Percentiles rank a stretch among this genome's conserved stretches.
Evolutionary conservation across 1,140 invertebrate species (phyloP).

Genomic region (Copidosoma floridanum): DNA sequence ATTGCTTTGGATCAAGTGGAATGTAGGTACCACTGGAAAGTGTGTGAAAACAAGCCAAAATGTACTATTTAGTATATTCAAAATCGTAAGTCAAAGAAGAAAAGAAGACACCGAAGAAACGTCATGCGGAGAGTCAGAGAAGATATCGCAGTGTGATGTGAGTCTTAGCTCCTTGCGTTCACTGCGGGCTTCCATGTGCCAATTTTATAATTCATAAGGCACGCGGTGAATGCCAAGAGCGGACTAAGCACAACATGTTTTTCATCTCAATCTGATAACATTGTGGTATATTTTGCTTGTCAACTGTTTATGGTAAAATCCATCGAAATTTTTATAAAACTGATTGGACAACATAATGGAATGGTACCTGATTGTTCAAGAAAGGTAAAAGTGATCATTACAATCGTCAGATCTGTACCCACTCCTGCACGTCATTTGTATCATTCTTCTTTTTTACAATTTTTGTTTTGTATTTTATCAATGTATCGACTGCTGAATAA

Average conservation of each 20-base stretch:
- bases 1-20: too few relatives aligned
- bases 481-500: constrained; percentile 19
- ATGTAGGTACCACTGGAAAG: too few relatives aligned
- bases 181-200: constrained; percentile 86
- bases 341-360: too few relatives aligned
- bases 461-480: constrained; percentile 4
- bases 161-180: constrained; percentile 76
- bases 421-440: constrained; percentile 7
- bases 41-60: too few relatives aligned
- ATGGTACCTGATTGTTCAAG: too few relatives aligned
- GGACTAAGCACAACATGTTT: constrained; percentile 63
- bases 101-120: constrained; percentile 1
- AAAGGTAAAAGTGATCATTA: neutral
- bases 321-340: too few relatives aligned
- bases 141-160: constrained; percentile 33
- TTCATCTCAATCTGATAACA: too few relatives aligned
- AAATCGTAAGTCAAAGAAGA: too few relatives aligned
- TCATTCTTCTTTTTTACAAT: neutral
- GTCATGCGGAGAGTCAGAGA: neutral
- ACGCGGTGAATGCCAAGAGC: constrained; percentile 97
- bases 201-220: constrained; percentile 80
- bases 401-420: neutral
- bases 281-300: too few relatives aligned
- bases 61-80: too few relatives aligned
- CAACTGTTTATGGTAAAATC: neutral